Percentiles rank a stretch among this genome's conserved stretches.
Conservation (phyloP, 2,888 invertebrate genomes). For the Trichopria drosophilae region DNA sequence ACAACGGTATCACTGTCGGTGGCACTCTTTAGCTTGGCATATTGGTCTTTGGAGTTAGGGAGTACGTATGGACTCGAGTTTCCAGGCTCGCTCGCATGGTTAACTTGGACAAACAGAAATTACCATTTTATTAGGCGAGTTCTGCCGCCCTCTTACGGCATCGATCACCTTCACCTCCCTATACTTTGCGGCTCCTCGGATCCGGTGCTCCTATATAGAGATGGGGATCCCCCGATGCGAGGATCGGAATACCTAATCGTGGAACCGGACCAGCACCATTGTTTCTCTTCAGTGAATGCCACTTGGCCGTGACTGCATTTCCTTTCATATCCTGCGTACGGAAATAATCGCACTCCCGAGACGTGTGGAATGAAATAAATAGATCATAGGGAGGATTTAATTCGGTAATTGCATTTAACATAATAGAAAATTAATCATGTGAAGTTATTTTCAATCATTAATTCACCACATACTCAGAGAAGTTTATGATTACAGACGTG, state of each 20-base stretch:
- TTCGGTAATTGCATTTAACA: too few relatives aligned
- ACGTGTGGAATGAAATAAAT: too few relatives aligned
- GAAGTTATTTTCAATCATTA: too few relatives aligned
- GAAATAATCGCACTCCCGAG: too few relatives aligned
- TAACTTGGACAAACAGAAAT: constrained; percentile 71
- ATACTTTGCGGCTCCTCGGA: too few relatives aligned
- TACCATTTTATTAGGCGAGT: constrained; percentile 70
- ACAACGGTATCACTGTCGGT: constrained; percentile 48
- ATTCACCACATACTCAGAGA: too few relatives aligned
- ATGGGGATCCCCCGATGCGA: constrained; percentile 40
- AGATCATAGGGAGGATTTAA: too few relatives aligned
- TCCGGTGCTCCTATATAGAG: constrained; percentile 36
- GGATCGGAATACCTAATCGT: constrained; percentile 57
- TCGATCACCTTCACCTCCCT: constrained; percentile 37
- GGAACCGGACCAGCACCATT: constrained; percentile 30
- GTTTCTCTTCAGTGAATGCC: constrained; percentile 14
- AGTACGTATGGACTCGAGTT: constrained; percentile 56
- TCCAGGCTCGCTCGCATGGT: constrained; percentile 61
- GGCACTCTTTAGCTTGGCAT: constrained; percentile 42
- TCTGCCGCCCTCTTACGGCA: constrained; percentile 49
- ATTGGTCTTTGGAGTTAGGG: constrained; percentile 57
- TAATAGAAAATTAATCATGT: too few relatives aligned
- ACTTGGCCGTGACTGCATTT: constrained; percentile 17
- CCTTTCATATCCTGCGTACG: constrained; percentile 17
- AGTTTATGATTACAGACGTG: too few relatives aligned